Conservation (phyloP, 2,888 invertebrate genomes). For the Oithona nana region DNA sequence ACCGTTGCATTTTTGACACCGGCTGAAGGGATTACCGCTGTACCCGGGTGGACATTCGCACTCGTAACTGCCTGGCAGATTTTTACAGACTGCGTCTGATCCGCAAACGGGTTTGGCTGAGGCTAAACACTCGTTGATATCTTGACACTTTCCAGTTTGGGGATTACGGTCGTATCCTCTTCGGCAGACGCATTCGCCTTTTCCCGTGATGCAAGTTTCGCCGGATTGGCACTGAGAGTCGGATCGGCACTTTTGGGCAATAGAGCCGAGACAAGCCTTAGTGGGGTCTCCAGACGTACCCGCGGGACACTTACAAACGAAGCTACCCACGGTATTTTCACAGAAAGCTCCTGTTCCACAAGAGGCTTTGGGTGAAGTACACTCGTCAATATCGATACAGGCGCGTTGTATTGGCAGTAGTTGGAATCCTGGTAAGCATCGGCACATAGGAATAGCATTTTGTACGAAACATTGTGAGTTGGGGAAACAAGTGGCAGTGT, state of each 20-base stretch:
- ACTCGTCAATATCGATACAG: conserved; percentile 76
- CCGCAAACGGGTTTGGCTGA: conserved; percentile 44
- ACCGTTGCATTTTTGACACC: conserved; percentile 39
- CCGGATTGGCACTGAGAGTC: conserved; percentile 58
- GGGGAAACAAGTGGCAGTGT: conserved; percentile 58
- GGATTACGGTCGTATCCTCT: conserved; percentile 60
- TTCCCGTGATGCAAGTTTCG: conserved; percentile 62
- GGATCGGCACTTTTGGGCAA: conserved; percentile 48
- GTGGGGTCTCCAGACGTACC: conserved; percentile 45
- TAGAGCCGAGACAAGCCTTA: conserved; percentile 39
- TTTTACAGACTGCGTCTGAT: conserved; percentile 70
- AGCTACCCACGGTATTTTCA: conserved; percentile 66
- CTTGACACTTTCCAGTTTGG: conserved; percentile 51
- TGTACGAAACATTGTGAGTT: conserved; percentile 74
- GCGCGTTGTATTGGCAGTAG: conserved; percentile 45
- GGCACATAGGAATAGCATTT: conserved; percentile 60
- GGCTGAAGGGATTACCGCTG: conserved; percentile 69
- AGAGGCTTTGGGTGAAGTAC: conserved; percentile 43
- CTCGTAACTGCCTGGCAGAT: conserved; percentile 77
- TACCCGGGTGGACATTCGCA: conserved; percentile 73
- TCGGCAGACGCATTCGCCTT: conserved; percentile 58
- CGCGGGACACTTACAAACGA: conserved; percentile 68
- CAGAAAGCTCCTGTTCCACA: conserved; percentile 71
- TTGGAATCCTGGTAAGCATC: conserved; percentile 61
- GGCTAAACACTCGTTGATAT: conserved; percentile 65